Base-by-base conservation (phyloP, 2,113 vertebrate genomes). In the Podarcis raffonei region DNA sequence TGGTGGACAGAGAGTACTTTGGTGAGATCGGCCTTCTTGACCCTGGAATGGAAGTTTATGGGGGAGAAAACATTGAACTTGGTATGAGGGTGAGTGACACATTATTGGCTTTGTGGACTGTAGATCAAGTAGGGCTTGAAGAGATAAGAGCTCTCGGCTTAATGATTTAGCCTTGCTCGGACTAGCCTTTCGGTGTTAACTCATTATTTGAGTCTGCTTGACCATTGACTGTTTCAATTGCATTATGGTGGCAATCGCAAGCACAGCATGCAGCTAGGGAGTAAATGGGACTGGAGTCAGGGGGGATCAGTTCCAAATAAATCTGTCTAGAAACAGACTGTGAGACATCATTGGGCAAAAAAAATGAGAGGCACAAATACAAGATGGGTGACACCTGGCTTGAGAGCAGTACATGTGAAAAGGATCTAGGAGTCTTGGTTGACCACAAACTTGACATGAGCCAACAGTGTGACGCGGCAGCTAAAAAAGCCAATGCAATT, bases 31-130 rank as follows among this genome's bases (percentile, higher is more conserved):
- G 99, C 39, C 97, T 99, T 83, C 97, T 99, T 72, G 99, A 99
- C 94, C 98, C 99, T 0, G 99, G 99, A 65, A 99, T 99, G 99
- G 99, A 99, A 94, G 98, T 99, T 72, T 99, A 99, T 0, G 99
- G 99, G 1, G 99, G 98, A 3, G 99, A 99, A 92, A 99, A 99
- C 95, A 99, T 99, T 5, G 99, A 99, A 84, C 96, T 99, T 6
- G 98, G 99, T 94, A 99, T 99, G 99, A 95, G 99, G 97, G 99
- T 99, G 94, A 98, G 98, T 96, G 87, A 71, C 37, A 86, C 53
- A 84, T 72, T 35, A 6, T 71, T 80, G 76, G 16, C 32, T 30
- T 81, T 32, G 16, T 48, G 62, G n/a, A 27, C 42, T 59, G 12
- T 57, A 8, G 20, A 11, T 16, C 6, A 87, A 39, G 76, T 25